Evolutionary conservation across 2,113 vertebrate genomes (phyloP), one percentile per base, ranked within the genome.

Genomic region (Hippolais icterina): DNA sequence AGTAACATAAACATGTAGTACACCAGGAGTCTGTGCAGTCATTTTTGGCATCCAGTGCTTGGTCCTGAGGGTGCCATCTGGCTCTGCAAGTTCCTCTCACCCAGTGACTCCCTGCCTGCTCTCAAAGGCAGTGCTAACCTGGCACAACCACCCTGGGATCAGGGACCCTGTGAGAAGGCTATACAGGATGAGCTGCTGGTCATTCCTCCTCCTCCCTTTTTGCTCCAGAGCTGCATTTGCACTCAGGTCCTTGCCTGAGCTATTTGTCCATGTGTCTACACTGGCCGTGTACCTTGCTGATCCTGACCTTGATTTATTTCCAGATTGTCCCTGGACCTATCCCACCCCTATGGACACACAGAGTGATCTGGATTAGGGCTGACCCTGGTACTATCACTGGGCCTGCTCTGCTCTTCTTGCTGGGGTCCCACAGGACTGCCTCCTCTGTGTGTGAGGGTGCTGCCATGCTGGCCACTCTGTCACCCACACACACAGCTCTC

Each of bases 401-500:
- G 70, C 5, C 22, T 47, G 9, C 23, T 60, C 27, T 80, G 7
- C 18, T 41, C 10, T 33, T 68, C 54, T 56, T 79, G 15, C 29
- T 69, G 54, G 8, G 2, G 12, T 41, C 53, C 23, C 15, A 10
- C 1, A 1, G 17, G 5, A 11, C 42, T 63, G 25, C 4, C 6
- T 11, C 17, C 9, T 13, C 2, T 19, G 11, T 63, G 18, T 17
- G 6, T 39, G 29, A 71, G 61, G 52, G 13, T 39, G 44, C 33
- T 75, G 61, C 33, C 31, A 3, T 14, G 12, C 15, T 71, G 47
- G 57, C 57, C n/a, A 25, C n/a, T 16, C 57, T 59, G n/a, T 53
- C 44, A n/a, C 5, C 5, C 24, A 9, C 0, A 2, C 0, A 2
- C 25, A 20, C 7, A n/a, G 39, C 23, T 83, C 33, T 49, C 28